These are phyloP conservation scores for Mesodorylaimus sp. DNA, from an alignment of 2,888 invertebrate genomes.

Conservation along the genomic window DNA sequence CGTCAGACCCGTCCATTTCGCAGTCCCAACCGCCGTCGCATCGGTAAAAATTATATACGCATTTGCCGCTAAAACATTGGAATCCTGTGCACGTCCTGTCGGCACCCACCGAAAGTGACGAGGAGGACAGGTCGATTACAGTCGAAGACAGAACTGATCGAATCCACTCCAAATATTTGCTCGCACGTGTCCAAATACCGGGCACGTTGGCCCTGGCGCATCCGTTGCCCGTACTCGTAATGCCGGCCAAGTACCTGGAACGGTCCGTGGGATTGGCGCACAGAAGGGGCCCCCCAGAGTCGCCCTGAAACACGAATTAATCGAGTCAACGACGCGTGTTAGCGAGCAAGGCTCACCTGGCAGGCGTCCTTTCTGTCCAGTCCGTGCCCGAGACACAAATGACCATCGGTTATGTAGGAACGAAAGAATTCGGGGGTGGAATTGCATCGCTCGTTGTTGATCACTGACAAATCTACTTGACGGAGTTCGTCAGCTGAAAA, in stretches of 20 bases:
- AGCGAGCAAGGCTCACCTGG: background rate
- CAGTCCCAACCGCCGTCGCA: conserved; percentile 8
- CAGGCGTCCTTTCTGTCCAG: conserved; percentile 1
- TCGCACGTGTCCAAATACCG: conserved; percentile 8
- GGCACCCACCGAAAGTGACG: background rate
- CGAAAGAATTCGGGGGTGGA: background rate
- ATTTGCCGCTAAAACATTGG: conserved; percentile 1
- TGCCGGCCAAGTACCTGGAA: conserved; percentile 7
- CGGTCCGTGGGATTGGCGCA: background rate
- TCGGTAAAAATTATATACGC: conserved; percentile 1
- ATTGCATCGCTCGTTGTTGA: conserved; percentile 2
- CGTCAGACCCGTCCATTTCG: conserved; percentile 6
- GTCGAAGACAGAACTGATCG: background rate
- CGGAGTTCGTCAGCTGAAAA: conserved; percentile 5
- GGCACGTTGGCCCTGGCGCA: conserved; percentile 7
- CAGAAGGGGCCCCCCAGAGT: conserved; percentile 9
- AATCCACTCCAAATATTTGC: conserved; percentile 5
- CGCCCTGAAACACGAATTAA: conserved; percentile 6
- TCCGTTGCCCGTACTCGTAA: conserved; percentile 11
- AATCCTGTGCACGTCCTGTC: conserved; percentile 1
- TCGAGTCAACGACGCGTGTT: background rate
- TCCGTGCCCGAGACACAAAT: conserved; percentile 2
- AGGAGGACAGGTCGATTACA: background rate
- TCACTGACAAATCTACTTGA: conserved; percentile 3
- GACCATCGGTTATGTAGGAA: background rate